Evolutionary conservation across 2,888 invertebrate genomes (phyloP), one percentile per base, ranked within the genome.

Genomic region (Euphydryas editha): DNA sequence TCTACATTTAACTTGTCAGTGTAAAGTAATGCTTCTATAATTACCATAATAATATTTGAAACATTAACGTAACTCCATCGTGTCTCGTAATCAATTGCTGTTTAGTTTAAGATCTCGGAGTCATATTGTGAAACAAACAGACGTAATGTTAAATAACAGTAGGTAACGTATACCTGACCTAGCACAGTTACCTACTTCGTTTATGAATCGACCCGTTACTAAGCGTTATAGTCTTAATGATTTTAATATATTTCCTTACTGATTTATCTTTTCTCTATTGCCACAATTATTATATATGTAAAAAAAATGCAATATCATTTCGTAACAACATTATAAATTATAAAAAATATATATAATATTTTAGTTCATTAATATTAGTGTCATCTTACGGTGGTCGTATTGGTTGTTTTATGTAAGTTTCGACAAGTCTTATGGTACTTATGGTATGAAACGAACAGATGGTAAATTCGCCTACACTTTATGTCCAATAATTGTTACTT

Each of bases 401-500:
- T 54, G 11, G 57, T 55, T n/a, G 17, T 46, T 60, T 59, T 15
- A 36, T 56, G 57, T 21, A 49, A 18, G 18, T 44, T 59, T 67
- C 59, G 62, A 51, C 49, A 60, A 21, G 55, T 59, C 47, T 18
- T 7, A 37, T 30, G n/a, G n/a, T n/a, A n/a, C n/a, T n/a, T n/a
- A n/a, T n/a, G n/a, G n/a, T n/a, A n/a, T 44, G 17, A 37, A 49
- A 72, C 76, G 83, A 85, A 86, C 88, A 89, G 87, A 88, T 89
- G 88, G 87, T 77, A 70, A 68, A 81, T 11, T 59, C 86, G 85
- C 87, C 88, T 84, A 87, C 88, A 78, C 81, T 84, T 84, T 86
- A 86, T 86, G 85, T 78, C 73, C 66, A 78, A 72, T 74, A 76
- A 72, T 69, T 77, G 59, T 21, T 57, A 39, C 21, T 59, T 60